Base-by-base conservation (phyloP, 2,797 vertebrate genomes). In the Erethizon dorsatum region DNA sequence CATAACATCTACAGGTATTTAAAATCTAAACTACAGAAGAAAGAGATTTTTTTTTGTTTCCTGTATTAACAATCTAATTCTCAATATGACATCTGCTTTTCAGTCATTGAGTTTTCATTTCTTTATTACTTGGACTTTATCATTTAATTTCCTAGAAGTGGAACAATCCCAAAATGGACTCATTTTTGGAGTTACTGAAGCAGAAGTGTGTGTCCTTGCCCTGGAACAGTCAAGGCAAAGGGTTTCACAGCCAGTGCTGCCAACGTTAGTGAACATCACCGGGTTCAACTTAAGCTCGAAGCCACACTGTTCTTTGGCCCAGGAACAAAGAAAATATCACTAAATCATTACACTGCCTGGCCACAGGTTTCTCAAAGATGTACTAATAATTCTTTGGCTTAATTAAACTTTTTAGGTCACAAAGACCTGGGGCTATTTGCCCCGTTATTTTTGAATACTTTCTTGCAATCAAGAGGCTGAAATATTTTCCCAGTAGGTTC, bases 391-490 rank as follows among this genome's bases (percentile, higher is more conserved):
- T 97, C 82, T 93, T 92, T 8, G 28, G 65, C 84, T 91, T 97
- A 61, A 45, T 93, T 73, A 88, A 83, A 94, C 65, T 75, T 77
- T 88, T 96, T 89, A 90, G 96, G 97, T 97, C 94, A 97, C 54
- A 88, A 71, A 97, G 96, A 97, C 97, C 97, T 93, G 90, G 96
- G 69, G 95, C 97, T 88, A 33, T 84, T 87, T 93, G 96, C 75
- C 94, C 94, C 96, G 86, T 54, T 94, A 80, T 63, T 96, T 96
- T 87, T 84, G 91, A 97, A 97, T 87, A 95, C 11, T n/a, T 87
- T 94, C 71, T 96, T 95, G 83, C 87, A 98, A 90, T 75, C 61
- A 33, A 82, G n/a, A 94, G 79, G 26, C 82, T 84, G 52, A 88
- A 84, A 87, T 97, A 84, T 90, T 97, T 94, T 95, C 95, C 91